A percentile compares a stretch with the other conserved stretches of the same genome.
Evolutionary conservation across 2,888 invertebrate species (phyloP).

Genomic region (Dasysyrphus albostriatus): DNA sequence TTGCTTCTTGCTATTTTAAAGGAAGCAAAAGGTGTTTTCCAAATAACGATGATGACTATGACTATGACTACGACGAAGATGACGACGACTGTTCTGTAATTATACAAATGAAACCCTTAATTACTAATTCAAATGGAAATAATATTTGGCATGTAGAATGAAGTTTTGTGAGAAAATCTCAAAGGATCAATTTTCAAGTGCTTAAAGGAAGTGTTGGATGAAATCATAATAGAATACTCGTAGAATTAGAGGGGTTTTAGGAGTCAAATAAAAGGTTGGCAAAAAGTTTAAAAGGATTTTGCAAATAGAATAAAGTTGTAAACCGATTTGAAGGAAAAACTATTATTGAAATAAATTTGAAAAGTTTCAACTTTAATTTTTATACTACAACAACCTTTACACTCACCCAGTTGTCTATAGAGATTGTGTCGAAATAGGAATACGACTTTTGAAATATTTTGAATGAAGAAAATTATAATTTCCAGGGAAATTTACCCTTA

Average conservation of each 20-base stretch:
- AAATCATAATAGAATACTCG: constrained; percentile 44
- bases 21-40: constrained; percentile 21
- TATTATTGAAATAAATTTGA: not conserved
- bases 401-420: no score
- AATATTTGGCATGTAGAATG: constrained; percentile 18
- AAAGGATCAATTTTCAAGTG: constrained; percentile 48
- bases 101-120: constrained; percentile 37
- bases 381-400: no score
- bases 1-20: constrained; percentile 11
- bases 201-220: constrained; percentile 36
- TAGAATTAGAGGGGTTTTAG: not conserved
- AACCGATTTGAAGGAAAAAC: not conserved
- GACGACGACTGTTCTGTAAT: constrained; percentile 14
- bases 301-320: not conserved
- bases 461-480: no score
- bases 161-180: constrained; percentile 39
- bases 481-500: no score
- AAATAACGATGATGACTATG: constrained; percentile 1
- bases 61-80: not conserved
- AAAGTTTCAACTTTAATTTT: not conserved
- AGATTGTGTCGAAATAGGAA: no score
- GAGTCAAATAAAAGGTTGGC: not conserved
- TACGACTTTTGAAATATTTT: no score
- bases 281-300: not conserved
- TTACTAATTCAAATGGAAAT: constrained; percentile 42